A percentile compares a stretch with the other conserved stretches of the same genome.
Evolutionary conservation across 1,140 invertebrate species (phyloP).

Genomic region (Drosophila nasuta): DNA sequence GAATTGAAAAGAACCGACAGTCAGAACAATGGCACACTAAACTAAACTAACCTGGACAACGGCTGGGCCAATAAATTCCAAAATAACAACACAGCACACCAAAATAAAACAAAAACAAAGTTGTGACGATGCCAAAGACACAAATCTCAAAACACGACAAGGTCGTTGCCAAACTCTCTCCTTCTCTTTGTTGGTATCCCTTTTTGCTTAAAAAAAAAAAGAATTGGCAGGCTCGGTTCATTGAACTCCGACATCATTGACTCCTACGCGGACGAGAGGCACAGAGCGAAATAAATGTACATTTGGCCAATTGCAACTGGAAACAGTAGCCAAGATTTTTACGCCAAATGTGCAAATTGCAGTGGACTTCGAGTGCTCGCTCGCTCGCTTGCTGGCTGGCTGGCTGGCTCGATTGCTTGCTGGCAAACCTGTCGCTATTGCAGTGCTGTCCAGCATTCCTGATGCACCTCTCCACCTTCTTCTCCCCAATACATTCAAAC

Average conservation of each 20-base stretch:
- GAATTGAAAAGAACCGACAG: constrained; percentile 66
- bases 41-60: constrained; percentile 62
- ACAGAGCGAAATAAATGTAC: constrained; percentile 14
- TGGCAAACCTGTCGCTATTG: constrained; percentile 24
- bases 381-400: constrained; percentile 3
- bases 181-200: background rate
- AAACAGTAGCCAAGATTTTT: constrained; percentile 65
- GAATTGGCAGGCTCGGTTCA: constrained; percentile 50
- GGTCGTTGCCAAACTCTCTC: constrained; percentile 58
- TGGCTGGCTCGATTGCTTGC: constrained; percentile 4
- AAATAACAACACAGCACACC: constrained; percentile 27
- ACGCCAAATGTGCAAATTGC: constrained; percentile 63
- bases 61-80: constrained; percentile 64
- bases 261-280: constrained; percentile 44
- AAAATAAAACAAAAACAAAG: constrained; percentile 25
- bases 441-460: constrained; percentile 36
- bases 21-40: constrained; percentile 78
- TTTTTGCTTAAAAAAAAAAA: background rate
- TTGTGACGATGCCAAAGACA: constrained; percentile 51
- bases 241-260: constrained; percentile 45
- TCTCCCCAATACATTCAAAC: constrained; percentile 17
- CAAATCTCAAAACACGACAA: constrained; percentile 54
- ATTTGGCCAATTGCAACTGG: constrained; percentile 50
- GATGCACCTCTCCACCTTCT: background rate
- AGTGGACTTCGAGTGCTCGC: constrained; percentile 23